Evolutionary conservation across 2,797 vertebrate genomes (phyloP).

Genomic region (Onychomys leucogaster): DNA sequence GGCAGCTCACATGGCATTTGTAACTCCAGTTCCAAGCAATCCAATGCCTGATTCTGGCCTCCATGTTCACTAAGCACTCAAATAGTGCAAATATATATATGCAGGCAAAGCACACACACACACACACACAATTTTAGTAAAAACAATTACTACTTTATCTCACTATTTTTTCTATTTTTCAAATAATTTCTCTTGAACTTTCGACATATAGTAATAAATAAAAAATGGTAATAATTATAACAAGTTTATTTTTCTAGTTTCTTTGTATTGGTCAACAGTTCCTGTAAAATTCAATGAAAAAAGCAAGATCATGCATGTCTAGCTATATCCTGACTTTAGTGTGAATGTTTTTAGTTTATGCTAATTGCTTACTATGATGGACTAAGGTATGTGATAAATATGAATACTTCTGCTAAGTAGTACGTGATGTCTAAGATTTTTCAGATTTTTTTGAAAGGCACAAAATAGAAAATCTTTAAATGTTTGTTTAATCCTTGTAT

Average conservation of each 20-base stretch:
- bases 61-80: background rate
- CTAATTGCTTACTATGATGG: background rate
- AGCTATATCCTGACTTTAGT: background rate
- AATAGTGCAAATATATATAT: background rate
- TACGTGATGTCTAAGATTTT: slow-evolving; percentile 27
- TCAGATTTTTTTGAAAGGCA: background rate
- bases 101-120: background rate
- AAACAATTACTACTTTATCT: background rate
- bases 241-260: background rate
- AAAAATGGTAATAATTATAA: slow-evolving; percentile 44
- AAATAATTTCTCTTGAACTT: slow-evolving; percentile 40
- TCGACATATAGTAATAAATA: background rate
- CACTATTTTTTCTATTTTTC: background rate
- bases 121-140: background rate
- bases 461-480: background rate
- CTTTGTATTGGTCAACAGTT: background rate
- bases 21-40: background rate
- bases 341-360: background rate
- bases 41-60: background rate
- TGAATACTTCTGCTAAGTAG: background rate
- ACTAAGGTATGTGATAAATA: background rate
- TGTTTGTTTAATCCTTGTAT: background rate
- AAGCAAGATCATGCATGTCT: background rate
- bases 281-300: background rate
- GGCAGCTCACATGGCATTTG: background rate